Percentiles rank a stretch among this genome's conserved stretches.
phyloP scores from a whole-genome alignment of 2,797 vertebrate species.

The Anabacerthia variegaticeps region DNA sequence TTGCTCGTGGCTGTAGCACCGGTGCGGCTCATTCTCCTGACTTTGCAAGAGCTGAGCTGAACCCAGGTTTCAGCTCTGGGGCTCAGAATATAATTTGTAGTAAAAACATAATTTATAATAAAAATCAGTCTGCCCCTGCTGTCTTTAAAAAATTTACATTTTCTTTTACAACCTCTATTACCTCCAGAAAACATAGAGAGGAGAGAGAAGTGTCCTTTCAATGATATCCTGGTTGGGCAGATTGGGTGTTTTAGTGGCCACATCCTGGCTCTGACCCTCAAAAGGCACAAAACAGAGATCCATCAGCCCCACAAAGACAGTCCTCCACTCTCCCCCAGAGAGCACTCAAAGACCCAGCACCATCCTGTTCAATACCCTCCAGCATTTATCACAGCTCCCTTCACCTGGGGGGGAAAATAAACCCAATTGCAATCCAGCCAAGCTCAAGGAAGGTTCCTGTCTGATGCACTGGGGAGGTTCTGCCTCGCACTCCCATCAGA shows the following conservation, averaged over 20 bases:
- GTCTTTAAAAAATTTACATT: not conserved
- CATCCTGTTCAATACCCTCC: not conserved
- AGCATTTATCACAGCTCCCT: fast-evolving
- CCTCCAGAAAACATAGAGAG: not conserved
- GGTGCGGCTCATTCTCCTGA: fast-evolving
- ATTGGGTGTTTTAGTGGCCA: not conserved
- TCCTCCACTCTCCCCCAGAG: fast-evolving
- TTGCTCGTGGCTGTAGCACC: fast-evolving
- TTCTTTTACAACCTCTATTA: not conserved
- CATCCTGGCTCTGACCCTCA: not conserved
- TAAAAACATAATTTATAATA: not conserved
- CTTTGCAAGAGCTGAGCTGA: not conserved
- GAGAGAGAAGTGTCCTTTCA: not conserved
- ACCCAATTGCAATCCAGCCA: not conserved
- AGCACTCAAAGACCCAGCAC: not conserved
- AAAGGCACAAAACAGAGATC: not conserved
- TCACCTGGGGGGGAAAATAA: not conserved
- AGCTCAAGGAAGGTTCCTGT: not conserved
- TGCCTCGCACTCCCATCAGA: not conserved
- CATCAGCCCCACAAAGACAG: not conserved
- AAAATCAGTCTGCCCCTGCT: fast-evolving
- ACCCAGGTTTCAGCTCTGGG: not conserved
- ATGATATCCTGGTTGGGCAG: not conserved
- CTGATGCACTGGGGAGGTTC: fast-evolving
- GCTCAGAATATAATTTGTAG: not conserved